A percentile compares a stretch with the other conserved stretches of the same genome.
Evolutionary conservation across 2,113 vertebrate genomes (phyloP).

Genomic region (Thinocorus orbignyianus): DNA sequence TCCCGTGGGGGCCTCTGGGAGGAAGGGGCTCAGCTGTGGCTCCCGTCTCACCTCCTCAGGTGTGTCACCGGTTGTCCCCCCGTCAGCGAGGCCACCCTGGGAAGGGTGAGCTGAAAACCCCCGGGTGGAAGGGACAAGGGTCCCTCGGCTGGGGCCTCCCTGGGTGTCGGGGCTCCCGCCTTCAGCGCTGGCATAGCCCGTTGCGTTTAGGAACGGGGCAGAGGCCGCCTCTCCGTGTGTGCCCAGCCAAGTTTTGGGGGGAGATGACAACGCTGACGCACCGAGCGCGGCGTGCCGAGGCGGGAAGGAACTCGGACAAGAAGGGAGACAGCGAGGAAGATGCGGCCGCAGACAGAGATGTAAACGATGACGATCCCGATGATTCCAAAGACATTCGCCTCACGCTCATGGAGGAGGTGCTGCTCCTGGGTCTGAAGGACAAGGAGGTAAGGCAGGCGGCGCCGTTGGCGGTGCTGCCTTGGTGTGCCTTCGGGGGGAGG

Average conservation of each 20-base stretch:
- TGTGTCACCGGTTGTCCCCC: rapidly evolving
- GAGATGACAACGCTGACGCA: constrained; percentile 82
- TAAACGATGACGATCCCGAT: constrained; percentile 24
- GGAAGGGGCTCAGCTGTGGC: too few species aligned
- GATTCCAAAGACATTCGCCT: constrained; percentile 83
- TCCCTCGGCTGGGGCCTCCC: too few species aligned
- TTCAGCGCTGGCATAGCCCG: rapidly evolving
- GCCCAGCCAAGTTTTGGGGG: too few species aligned
- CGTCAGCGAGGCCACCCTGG: rapidly evolving
- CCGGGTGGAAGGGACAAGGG: rapidly evolving
- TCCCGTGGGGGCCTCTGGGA: neutral
- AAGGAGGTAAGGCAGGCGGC: constrained; percentile 76
- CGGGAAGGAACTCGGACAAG: constrained; percentile 49
- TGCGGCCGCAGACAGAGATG: neutral
- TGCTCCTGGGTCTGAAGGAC: constrained; percentile 86
- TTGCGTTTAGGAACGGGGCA: rapidly evolving
- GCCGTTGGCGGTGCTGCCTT: neutral
- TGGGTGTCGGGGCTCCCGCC: neutral
- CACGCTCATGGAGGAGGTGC: constrained; percentile 87
- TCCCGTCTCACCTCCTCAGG: rapidly evolving
- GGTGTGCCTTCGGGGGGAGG: neutral
- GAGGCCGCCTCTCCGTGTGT: neutral
- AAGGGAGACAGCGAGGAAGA: constrained; percentile 54
- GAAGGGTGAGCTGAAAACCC: rapidly evolving
- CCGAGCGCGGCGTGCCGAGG: constrained; percentile 66